Conservation (phyloP, 1,140 invertebrate genomes). For the Dufourea novaeangliae region DNA sequence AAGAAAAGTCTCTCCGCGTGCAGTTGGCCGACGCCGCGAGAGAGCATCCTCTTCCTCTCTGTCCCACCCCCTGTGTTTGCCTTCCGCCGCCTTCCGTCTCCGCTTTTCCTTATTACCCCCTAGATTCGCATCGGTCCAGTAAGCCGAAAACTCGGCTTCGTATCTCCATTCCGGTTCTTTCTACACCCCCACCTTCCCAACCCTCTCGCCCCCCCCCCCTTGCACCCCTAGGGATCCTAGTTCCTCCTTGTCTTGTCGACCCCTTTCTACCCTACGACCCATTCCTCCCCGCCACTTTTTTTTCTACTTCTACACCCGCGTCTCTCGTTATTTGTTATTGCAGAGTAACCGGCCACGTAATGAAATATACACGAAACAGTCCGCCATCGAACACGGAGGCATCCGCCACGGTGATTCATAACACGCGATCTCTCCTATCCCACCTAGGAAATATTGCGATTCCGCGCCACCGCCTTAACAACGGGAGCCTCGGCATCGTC, state of each 20-base stretch:
- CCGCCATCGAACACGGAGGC: conserved; percentile 6
- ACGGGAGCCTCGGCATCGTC: neutral
- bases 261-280: neutral
- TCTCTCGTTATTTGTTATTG: conserved; percentile 54
- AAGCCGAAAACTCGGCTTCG: conserved; percentile 15
- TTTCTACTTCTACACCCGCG: neutral
- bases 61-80: neutral
- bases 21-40: conserved; percentile 4
- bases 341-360: conserved; percentile 40
- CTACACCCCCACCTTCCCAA: neutral
- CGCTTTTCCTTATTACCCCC: conserved; percentile 21
- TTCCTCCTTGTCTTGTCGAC: neutral
- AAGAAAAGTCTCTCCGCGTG: conserved; percentile 31
- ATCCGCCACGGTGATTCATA: conserved; percentile 54
- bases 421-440: conserved; percentile 39
- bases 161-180: conserved; percentile 24
- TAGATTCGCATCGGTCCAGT: conserved; percentile 27
- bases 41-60: neutral
- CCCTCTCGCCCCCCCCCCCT: neutral
- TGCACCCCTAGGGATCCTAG: neutral
- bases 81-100: neutral
- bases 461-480: conserved; percentile 38
- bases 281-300: neutral
- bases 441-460: conserved; percentile 49
- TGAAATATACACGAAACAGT: conserved; percentile 57